These are phyloP conservation scores for Agonopterix subpropinquella DNA, from an alignment of 2,888 invertebrate species.

Conservation along the genomic window DNA sequence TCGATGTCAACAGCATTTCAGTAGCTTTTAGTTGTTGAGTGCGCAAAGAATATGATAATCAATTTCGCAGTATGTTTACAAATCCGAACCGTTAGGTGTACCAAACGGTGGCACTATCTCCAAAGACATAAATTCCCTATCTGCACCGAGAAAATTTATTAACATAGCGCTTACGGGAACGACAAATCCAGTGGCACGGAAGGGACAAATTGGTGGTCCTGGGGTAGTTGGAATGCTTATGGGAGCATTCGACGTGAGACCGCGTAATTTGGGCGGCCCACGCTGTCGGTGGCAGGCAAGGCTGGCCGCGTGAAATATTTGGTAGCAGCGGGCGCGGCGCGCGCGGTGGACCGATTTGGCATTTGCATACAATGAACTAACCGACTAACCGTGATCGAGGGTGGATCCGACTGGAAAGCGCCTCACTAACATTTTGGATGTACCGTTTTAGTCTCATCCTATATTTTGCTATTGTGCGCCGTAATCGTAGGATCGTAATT, in stretches of 20 bases:
- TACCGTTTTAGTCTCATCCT: slow-evolving; percentile 50
- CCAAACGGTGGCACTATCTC: too few species aligned
- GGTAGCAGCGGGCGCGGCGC: slow-evolving; percentile 30
- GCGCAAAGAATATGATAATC: too few species aligned
- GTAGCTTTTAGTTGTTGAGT: too few species aligned
- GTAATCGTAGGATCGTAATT: background rate
- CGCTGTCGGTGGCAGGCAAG: slow-evolving; percentile 38
- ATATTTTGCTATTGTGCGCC: slow-evolving; percentile 13
- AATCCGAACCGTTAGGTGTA: too few species aligned
- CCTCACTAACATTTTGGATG: slow-evolving; percentile 61
- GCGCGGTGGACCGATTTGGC: slow-evolving; percentile 36
- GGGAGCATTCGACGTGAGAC: slow-evolving; percentile 35
- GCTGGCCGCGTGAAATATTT: slow-evolving; percentile 52
- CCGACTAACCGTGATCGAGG: slow-evolving; percentile 37
- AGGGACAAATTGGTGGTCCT: slow-evolving; percentile 51
- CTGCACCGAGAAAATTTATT: background rate
- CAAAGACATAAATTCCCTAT: too few species aligned
- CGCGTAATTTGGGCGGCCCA: slow-evolving; percentile 46
- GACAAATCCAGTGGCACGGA: slow-evolving; percentile 12
- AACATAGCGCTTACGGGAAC: slow-evolving; percentile 1
- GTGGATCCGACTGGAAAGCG: slow-evolving; percentile 46
- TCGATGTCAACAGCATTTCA: too few species aligned
- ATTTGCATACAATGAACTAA: slow-evolving; percentile 67
- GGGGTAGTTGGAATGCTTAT: slow-evolving; percentile 46
- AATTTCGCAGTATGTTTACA: too few species aligned